Evolutionary conservation across 2,113 vertebrate species (phyloP).

Genomic region (Poeciliopsis prolifica): DNA sequence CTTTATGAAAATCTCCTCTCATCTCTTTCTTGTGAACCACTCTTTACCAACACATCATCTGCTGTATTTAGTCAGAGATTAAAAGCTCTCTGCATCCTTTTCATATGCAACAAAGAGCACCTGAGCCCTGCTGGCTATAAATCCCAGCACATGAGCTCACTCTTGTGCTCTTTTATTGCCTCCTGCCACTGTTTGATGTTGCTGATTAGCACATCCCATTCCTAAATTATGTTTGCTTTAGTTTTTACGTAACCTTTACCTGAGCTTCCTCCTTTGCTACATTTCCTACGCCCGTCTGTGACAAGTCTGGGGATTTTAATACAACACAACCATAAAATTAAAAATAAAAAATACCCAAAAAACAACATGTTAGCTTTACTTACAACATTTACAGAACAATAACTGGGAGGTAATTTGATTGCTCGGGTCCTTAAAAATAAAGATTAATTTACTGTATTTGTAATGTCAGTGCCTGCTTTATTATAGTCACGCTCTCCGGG

Average conservation of each 20-base stretch:
- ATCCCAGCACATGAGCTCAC: slow-evolving; percentile 6
- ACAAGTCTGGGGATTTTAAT: slow-evolving; percentile 1
- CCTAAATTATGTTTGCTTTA: slow-evolving; percentile 8
- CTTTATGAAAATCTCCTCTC: not conserved
- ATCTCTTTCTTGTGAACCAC: not conserved
- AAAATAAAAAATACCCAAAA: slow-evolving; percentile 6
- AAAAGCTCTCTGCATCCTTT: not conserved
- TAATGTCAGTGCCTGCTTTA: slow-evolving; percentile 22
- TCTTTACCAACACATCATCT: slow-evolving; percentile 1
- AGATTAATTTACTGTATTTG: slow-evolving; percentile 27
- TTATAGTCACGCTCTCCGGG: slow-evolving; percentile 34
- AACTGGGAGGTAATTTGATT: slow-evolving; percentile 27
- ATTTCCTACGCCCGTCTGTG: not conserved
- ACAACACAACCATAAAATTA: slow-evolving; percentile 11
- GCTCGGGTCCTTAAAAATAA: slow-evolving; percentile 21
- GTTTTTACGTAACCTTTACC: slow-evolving; percentile 5
- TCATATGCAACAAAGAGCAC: slow-evolving; percentile 18
- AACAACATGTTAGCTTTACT: slow-evolving; percentile 23
- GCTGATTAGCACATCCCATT: slow-evolving; percentile 1
- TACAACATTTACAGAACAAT: slow-evolving; percentile 10
- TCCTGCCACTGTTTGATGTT: slow-evolving; percentile 4
- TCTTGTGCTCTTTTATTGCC: slow-evolving; percentile 9
- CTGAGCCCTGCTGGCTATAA: slow-evolving; percentile 8
- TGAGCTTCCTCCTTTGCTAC: not conserved
- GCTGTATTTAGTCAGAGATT: not conserved